These are phyloP conservation scores for Antennarius maculatus DNA, from an alignment of 2,797 vertebrate genomes.

Conservation along the genomic window DNA sequence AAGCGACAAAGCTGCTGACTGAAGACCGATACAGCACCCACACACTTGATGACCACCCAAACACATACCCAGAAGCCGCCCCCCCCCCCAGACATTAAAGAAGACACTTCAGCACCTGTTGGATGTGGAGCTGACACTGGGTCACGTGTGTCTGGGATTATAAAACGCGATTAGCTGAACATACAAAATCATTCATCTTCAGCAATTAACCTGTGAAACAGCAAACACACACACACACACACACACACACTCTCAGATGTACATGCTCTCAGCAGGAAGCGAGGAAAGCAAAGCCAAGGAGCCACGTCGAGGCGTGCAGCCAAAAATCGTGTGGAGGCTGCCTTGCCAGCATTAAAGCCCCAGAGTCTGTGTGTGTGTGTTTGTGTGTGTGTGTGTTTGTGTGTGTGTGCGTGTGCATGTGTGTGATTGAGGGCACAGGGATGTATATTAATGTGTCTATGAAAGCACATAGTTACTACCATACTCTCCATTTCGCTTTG, in stretches of 20 bases:
- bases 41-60: constrained; percentile 3
- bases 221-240: constrained; percentile 24
- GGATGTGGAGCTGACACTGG: background rate
- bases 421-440: constrained; percentile 13
- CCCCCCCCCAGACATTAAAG: background rate
- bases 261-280: constrained; percentile 15
- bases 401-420: constrained; percentile 7
- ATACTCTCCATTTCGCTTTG: background rate
- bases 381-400: constrained; percentile 12
- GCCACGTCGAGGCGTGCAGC: constrained; percentile 45
- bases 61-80: background rate
- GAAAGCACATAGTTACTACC: background rate
- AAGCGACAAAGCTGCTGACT: constrained; percentile 33
- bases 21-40: constrained; percentile 29
- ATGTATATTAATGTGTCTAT: constrained; percentile 25
- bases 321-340: constrained; percentile 38
- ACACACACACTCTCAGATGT: constrained; percentile 21
- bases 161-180: constrained; percentile 36
- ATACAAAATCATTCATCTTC: constrained; percentile 40
- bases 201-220: constrained; percentile 21
- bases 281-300: constrained; percentile 55
- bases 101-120: constrained; percentile 10
- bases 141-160: constrained; percentile 36
- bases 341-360: constrained; percentile 47
- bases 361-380: constrained; percentile 36